phyloP scores from a whole-genome alignment of 2,888 invertebrate species.

The Tholera decimalis region DNA sequence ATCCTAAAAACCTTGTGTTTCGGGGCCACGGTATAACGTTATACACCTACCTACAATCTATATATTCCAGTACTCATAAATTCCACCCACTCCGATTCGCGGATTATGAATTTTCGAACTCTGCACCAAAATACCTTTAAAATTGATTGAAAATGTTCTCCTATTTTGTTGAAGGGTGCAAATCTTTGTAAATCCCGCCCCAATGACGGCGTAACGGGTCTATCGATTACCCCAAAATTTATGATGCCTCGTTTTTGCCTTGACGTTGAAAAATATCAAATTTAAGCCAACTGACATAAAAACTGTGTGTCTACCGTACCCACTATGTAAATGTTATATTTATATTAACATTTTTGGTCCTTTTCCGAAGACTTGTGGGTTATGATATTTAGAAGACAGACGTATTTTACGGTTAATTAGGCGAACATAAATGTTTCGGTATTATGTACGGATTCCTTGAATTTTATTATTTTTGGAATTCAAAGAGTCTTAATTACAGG shows the following conservation, averaged over 20 bases:
- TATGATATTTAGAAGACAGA: constrained; percentile 25
- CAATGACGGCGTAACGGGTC: constrained; percentile 35
- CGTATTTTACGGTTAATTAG: constrained; percentile 40
- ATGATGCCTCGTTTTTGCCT: constrained; percentile 57
- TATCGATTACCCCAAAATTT: constrained; percentile 68
- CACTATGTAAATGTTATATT: constrained; percentile 62
- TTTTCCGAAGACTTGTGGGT: constrained; percentile 21
- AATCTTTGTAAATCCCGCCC: constrained; percentile 42
- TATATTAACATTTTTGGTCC: constrained; percentile 45
- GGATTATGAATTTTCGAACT: constrained; percentile 22
- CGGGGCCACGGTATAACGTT: no score
- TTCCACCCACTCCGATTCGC: not conserved
- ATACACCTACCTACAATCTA: no score
- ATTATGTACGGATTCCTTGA: constrained; percentile 27
- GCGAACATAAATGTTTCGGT: constrained; percentile 24
- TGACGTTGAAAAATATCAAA: constrained; percentile 64
- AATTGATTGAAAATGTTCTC: constrained; percentile 28
- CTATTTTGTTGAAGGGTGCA: constrained; percentile 30
- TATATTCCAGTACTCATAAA: not conserved
- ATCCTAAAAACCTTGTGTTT: no score
- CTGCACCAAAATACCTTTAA: constrained; percentile 19
- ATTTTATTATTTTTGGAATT: constrained; percentile 41
- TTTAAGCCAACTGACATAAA: constrained; percentile 51
- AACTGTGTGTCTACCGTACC: constrained; percentile 31
- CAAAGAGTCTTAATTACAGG: constrained; percentile 26